A percentile compares a stretch with the other conserved stretches of the same genome.
Evolutionary conservation across 2,888 invertebrate genomes (phyloP).

Genomic region (Latheticus oryzae): DNA sequence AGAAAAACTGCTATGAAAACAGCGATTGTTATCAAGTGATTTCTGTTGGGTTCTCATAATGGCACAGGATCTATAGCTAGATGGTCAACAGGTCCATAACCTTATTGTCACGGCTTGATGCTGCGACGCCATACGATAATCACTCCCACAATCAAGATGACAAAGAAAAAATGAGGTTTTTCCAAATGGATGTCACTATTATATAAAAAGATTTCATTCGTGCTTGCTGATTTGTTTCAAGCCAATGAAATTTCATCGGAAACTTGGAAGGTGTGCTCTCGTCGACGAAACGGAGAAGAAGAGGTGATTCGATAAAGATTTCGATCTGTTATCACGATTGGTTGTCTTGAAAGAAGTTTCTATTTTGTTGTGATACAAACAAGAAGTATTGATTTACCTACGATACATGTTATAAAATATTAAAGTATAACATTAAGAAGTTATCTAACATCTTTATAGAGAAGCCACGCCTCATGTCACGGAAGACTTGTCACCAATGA

Average conservation of each 20-base stretch:
- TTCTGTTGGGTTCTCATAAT: slow-evolving; percentile 49
- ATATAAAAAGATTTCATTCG: slow-evolving; percentile 40
- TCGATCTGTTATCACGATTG: slow-evolving; percentile 20
- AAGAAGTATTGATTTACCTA: slow-evolving; percentile 25
- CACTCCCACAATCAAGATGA: slow-evolving; percentile 32
- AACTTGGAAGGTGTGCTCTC: slow-evolving; percentile 50
- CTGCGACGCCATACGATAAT: slow-evolving; percentile 47
- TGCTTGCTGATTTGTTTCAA: slow-evolving; percentile 53
- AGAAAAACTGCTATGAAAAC: slow-evolving; percentile 43
- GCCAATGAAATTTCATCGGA: slow-evolving; percentile 59
- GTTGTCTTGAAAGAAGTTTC: slow-evolving; percentile 2
- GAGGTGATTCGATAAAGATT: slow-evolving; percentile 32
- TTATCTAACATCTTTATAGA: slow-evolving; percentile 42
- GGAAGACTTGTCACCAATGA: slow-evolving; percentile 62
- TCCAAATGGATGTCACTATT: slow-evolving; percentile 29
- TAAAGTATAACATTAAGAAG: slow-evolving; percentile 40
- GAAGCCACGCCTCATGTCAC: slow-evolving; percentile 60
- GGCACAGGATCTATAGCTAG: slow-evolving; percentile 57
- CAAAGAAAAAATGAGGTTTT: slow-evolving; percentile 27
- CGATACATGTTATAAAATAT: slow-evolving; percentile 24
- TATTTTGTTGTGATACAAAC: slow-evolving; percentile 27
- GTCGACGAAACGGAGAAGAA: slow-evolving; percentile 25
- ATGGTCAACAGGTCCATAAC: slow-evolving; percentile 58
- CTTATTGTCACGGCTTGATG: slow-evolving; percentile 46
- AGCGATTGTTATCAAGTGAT: slow-evolving; percentile 50